Evolutionary conservation across 1,140 invertebrate genomes (phyloP).

Genomic region (Zaprionus kolodkinae): DNA sequence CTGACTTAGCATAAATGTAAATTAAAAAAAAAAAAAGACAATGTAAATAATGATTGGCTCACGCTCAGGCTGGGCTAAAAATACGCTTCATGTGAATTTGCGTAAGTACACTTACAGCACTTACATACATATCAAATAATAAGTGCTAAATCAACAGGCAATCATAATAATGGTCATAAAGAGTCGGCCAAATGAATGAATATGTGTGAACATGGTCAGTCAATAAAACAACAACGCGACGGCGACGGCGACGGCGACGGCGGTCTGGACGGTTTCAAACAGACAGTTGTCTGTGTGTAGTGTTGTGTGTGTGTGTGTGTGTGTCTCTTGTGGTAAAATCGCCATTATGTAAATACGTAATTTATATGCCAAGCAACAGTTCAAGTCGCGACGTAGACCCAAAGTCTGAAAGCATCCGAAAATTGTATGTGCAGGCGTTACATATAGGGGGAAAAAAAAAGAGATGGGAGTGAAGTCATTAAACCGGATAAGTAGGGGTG

Average conservation of each 20-base stretch:
- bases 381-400: conserved; percentile 18
- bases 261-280: not conserved
- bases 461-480: not conserved
- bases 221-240: conserved; percentile 61
- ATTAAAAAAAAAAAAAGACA: conserved; percentile 40
- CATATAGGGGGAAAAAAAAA: not conserved
- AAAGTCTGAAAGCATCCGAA: not conserved
- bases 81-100: conserved; percentile 53
- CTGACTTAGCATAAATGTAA: conserved; percentile 60
- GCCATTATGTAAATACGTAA: conserved; percentile 43
- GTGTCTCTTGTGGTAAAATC: not conserved
- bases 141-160: conserved; percentile 56
- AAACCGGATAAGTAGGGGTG: not conserved
- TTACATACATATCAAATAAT: conserved; percentile 50
- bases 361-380: conserved; percentile 68
- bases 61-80: conserved; percentile 34
- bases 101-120: conserved; percentile 50
- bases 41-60: conserved; percentile 54
- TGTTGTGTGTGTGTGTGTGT: not conserved
- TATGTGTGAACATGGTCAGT: conserved; percentile 42
- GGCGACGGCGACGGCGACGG: not conserved
- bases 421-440: not conserved
- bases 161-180: conserved; percentile 75
- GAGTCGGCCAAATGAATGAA: conserved; percentile 49
- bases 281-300: not conserved